These are phyloP conservation scores for Sciurus vulgaris DNA, from an alignment of 2,797 vertebrate genomes.

Conservation along the genomic window DNA sequence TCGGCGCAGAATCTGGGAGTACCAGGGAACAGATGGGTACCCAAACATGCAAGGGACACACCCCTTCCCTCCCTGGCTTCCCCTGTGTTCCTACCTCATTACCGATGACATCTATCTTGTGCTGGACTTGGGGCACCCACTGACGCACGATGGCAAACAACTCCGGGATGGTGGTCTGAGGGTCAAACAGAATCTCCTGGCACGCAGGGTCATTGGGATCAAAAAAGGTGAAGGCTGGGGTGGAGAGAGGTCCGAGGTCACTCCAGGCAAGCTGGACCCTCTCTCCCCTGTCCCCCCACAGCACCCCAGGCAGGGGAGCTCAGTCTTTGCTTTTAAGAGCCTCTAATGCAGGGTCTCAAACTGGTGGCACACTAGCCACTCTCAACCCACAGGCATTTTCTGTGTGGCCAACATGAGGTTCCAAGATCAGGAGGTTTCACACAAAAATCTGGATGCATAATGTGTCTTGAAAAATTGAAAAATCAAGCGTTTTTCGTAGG, in stretches of 20 bases:
- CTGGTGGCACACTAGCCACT: background rate
- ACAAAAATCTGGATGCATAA: background rate
- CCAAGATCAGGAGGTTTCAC: constrained; percentile 23
- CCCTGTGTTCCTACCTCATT: constrained; percentile 89
- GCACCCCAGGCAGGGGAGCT: background rate
- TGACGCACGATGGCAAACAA: constrained; percentile 95
- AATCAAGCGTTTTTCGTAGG: background rate
- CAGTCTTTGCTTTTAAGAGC: background rate
- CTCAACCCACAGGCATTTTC: background rate
- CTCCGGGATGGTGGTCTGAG: constrained; percentile 92
- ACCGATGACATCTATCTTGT: constrained; percentile 95
- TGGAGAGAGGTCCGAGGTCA: constrained; percentile 50
- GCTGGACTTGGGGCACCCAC: constrained; percentile 97
- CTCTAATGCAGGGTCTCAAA: background rate
- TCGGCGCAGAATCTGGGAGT: constrained; percentile 92
- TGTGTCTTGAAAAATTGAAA: background rate
- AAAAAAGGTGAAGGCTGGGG: constrained; percentile 95
- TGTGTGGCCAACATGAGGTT: background rate
- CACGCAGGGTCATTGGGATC: constrained; percentile 95
- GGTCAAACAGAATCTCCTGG: constrained; percentile 93
- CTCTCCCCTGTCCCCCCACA: background rate
- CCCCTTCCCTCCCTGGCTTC: background rate
- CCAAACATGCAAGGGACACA: background rate
- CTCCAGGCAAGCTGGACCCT: background rate
- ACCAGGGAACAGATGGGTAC: background rate